Evolutionary conservation across 2,113 vertebrate genomes (phyloP), one percentile per base, ranked within the genome.

Genomic region (Caloenas nicobarica): DNA sequence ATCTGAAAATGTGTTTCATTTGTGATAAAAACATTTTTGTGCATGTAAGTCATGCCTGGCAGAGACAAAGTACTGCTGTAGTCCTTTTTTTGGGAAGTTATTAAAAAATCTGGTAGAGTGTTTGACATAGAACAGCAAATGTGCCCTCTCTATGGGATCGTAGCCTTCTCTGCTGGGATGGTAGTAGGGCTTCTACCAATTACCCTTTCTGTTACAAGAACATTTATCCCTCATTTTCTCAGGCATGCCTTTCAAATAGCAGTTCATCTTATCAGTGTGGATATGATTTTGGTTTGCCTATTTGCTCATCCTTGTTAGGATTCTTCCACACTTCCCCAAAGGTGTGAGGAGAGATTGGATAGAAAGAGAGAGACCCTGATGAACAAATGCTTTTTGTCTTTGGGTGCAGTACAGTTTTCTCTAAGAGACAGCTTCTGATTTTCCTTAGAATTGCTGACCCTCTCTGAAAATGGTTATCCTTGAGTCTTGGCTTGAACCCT

Each of bases 1-100:
- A 83, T 83, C 79, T 90, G 60, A 95, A 86, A 91, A 89, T 66
- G 50, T 86, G 64, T 70, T 91, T 93, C 54, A 60, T 74, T 78
- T 90, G 65, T 86, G 91, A 86, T 86, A 88, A 93, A 62, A 24
- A 28, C 46, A 42, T 48, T 89, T 81, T 69, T 86, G 54, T 94
- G 34, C 42, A 12, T 60, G 34, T 80, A 91, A 94, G 48, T 94
- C 72, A 93, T 71, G 56, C 62, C 42, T 31, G 12, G 58, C 50
- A 89, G 88, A 92, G 33, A 58, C 46, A 81, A 93, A 89, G 46
- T 33, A 61, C 33, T 70, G 16, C 29, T 66, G 16, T 58, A 83
- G 85, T 73, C 18, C 25, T 13, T 62, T 91, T 91, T 78, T 13
- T 4, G 5, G 24, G 29, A 73, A 81, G 33, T 54, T 91, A 28